A percentile compares a stretch with the other conserved stretches of the same genome.
phyloP scores from a whole-genome alignment of 1,140 invertebrate genomes.

The Apocrypta bakeri region DNA sequence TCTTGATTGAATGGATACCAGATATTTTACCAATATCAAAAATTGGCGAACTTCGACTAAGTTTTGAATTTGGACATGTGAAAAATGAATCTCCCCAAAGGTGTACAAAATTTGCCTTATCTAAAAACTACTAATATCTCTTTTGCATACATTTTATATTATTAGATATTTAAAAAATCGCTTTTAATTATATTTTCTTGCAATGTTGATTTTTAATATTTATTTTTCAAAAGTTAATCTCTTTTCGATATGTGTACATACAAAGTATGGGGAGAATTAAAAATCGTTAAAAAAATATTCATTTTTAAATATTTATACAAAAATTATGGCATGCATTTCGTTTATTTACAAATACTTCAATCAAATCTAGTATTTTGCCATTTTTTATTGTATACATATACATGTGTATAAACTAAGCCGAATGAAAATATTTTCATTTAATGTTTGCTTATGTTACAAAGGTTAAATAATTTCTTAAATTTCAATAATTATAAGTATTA shows the following conservation, averaged over 20 bases:
- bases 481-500: background rate
- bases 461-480: background rate
- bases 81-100: conserved; percentile 64
- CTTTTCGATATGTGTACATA: background rate
- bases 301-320: too few species aligned
- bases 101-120: conserved; percentile 60
- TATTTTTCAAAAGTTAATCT: background rate
- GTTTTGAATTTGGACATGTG: conserved; percentile 80
- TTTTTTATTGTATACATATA: background rate
- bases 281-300: background rate
- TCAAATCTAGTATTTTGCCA: background rate
- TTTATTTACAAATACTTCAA: background rate
- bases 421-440: background rate
- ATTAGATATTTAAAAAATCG: background rate
- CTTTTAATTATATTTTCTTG: background rate
- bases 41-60: conserved; percentile 81
- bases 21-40: conserved; percentile 82
- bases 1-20: conserved; percentile 86
- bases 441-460: background rate
- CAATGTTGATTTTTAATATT: background rate
- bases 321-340: background rate
- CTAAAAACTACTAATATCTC: conserved; percentile 59
- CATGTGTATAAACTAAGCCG: too few species aligned
- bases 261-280: background rate
- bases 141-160: background rate